phyloP scores from a whole-genome alignment of 2,888 invertebrate genomes.

The Rhagium mordax region DNA sequence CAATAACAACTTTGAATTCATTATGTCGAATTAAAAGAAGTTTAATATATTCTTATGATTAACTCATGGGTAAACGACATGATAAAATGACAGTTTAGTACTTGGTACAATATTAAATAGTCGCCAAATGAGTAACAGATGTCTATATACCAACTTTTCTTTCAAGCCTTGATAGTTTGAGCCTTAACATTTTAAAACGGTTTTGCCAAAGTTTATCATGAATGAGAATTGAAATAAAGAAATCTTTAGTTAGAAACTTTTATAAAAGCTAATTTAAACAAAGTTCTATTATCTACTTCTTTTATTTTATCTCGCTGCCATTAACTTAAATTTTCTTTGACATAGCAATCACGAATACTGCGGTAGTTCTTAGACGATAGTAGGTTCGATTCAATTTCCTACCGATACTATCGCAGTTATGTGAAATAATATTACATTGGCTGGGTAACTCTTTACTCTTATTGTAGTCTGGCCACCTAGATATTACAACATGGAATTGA shows the following conservation, averaged over 20 bases:
- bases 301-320: constrained; percentile 45
- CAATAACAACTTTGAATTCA: too few relatives aligned
- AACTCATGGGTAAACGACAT: too few relatives aligned
- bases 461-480: constrained; percentile 14
- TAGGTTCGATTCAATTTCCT: constrained; percentile 54
- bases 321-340: constrained; percentile 49
- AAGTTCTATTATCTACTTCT: constrained; percentile 42
- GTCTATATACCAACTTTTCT: too few relatives aligned
- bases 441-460: constrained; percentile 34
- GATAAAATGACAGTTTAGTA: too few relatives aligned
- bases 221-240: constrained; percentile 12
- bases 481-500: constrained; percentile 31
- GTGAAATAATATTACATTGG: constrained; percentile 44
- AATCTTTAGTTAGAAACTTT: constrained; percentile 30
- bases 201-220: background rate
- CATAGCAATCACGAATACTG: constrained; percentile 48
- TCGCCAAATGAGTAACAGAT: background rate
- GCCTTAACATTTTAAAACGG: too few relatives aligned
- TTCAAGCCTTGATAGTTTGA: too few relatives aligned
- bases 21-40: too few relatives aligned
- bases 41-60: too few relatives aligned
- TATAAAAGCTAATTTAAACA: constrained; percentile 41
- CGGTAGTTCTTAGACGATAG: constrained; percentile 45
- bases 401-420: constrained; percentile 46
- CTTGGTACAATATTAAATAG: background rate